A percentile compares a stretch with the other conserved stretches of the same genome.
These are phyloP conservation scores for Notamacropus eugenii DNA, from an alignment of 2,797 vertebrate species.

Conservation along the genomic window DNA sequence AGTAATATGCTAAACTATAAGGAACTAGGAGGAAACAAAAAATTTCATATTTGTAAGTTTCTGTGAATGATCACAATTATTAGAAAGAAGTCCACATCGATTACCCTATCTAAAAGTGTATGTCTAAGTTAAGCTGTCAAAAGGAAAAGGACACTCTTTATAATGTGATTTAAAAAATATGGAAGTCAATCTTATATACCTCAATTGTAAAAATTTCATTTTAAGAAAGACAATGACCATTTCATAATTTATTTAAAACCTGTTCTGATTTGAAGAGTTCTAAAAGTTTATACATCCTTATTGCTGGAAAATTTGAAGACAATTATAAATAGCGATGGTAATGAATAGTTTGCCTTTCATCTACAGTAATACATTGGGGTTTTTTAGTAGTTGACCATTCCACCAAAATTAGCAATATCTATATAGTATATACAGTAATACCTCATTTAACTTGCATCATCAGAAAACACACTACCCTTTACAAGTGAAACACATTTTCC, in stretches of 20 bases:
- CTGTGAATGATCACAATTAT: too few species aligned
- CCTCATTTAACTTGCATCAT: background rate
- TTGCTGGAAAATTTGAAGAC: constrained; percentile 35
- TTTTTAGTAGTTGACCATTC: background rate
- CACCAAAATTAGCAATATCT: background rate
- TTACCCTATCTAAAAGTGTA: too few species aligned
- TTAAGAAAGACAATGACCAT: constrained; percentile 18
- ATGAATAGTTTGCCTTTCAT: background rate
- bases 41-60: too few species aligned
- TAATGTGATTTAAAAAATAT: constrained; percentile 33
- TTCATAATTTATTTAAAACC: background rate
- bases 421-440: constrained; percentile 2
- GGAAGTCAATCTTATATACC: constrained; percentile 48
- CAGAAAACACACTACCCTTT: constrained; percentile 14
- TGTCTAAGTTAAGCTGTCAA: too few species aligned
- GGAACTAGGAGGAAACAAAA: too few species aligned
- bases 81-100: background rate
- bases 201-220: constrained; percentile 60
- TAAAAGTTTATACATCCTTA: constrained; percentile 55
- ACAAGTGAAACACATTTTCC: constrained; percentile 33
- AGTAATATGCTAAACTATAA: too few species aligned
- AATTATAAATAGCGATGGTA: constrained; percentile 5
- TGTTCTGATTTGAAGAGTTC: constrained; percentile 48
- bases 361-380: background rate
- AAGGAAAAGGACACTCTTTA: too few species aligned